phyloP scores from a whole-genome alignment of 92 coral and sea anemone species.

The Porites divaricata region DNA sequence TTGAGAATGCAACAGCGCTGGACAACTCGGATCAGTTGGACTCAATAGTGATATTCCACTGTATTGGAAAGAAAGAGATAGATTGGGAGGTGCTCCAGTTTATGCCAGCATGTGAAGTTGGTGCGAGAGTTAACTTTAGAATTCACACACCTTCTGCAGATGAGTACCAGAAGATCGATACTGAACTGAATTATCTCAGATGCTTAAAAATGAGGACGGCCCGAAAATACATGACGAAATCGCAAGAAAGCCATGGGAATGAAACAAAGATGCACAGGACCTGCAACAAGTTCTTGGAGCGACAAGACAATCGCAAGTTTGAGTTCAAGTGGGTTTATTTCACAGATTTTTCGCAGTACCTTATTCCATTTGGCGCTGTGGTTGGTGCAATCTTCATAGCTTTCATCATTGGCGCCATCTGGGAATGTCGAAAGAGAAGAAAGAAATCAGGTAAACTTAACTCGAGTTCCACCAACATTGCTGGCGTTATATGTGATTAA shows the following conservation, averaged over 20 bases:
- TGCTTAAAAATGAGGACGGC: background rate
- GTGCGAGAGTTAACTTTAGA: background rate
- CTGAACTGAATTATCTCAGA: background rate
- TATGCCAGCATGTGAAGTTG: conserved; percentile 12
- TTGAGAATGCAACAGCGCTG: background rate
- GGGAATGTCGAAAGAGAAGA: background rate
- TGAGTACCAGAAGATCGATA: background rate
- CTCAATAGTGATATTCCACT: conserved; percentile 32
- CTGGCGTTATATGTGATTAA: background rate
- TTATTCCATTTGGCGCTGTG: conserved; percentile 31
- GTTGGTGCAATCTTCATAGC: conserved; percentile 11
- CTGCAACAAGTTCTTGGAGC: conserved; percentile 8
- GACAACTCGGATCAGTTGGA: background rate
- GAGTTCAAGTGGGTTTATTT: conserved; percentile 46
- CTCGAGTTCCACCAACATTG: background rate
- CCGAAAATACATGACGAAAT: no score
- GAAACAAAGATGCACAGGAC: background rate
- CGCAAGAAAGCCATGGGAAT: background rate
- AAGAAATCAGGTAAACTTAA: background rate
- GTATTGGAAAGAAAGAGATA: conserved; percentile 11
- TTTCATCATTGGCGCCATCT: conserved; percentile 19
- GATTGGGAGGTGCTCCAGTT: conserved; percentile 32
- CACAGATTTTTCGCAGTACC: conserved; percentile 20
- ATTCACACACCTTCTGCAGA: background rate
- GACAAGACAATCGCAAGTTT: conserved; percentile 1